phyloP scores from a whole-genome alignment of 2,797 vertebrate genomes.

The Melanotaenia maccullochi region DNA sequence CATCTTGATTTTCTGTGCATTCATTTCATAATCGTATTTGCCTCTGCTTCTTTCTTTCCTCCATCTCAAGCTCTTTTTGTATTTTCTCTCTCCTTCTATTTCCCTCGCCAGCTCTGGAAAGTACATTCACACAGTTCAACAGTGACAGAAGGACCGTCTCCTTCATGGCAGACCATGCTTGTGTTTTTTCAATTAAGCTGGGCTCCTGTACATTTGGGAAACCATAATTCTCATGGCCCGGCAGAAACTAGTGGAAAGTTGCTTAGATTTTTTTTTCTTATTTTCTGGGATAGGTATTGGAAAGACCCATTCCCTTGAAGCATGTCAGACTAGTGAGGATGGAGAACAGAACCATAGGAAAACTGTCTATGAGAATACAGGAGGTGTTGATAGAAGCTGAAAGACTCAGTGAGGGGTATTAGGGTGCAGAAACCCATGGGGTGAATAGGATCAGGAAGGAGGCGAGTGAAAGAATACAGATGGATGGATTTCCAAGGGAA shows the following conservation, averaged over 20 bases:
- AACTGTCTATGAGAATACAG: constrained; percentile 40
- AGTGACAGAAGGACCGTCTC: constrained; percentile 85
- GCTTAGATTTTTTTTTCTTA: constrained; percentile 79
- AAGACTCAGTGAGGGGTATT: constrained; percentile 46
- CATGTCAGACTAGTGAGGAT: constrained; percentile 51
- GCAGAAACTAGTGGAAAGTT: constrained; percentile 91
- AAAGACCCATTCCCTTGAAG: constrained; percentile 72
- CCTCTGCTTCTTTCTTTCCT: constrained; percentile 60
- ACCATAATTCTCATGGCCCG: constrained; percentile 88
- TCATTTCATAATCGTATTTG: constrained; percentile 59
- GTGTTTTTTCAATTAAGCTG: constrained; percentile 88
- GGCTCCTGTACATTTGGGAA: constrained; percentile 89
- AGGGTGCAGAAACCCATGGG: constrained; percentile 47
- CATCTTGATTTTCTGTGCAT: constrained; percentile 47
- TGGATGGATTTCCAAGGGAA: constrained; percentile 78
- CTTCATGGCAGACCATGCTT: constrained; percentile 80
- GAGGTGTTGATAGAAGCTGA: constrained; percentile 63
- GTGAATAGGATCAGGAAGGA: constrained; percentile 58
- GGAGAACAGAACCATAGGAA: constrained; percentile 56
- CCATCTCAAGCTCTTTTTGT: constrained; percentile 63
- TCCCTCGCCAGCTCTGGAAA: constrained; percentile 82
- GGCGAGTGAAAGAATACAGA: constrained; percentile 70
- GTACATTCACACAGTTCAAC: constrained; percentile 81
- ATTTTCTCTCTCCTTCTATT: constrained; percentile 68
- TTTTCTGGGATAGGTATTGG: constrained; percentile 78